Base-by-base conservation (phyloP, 2,888 invertebrate genomes). In the Drosophila dives region DNA sequence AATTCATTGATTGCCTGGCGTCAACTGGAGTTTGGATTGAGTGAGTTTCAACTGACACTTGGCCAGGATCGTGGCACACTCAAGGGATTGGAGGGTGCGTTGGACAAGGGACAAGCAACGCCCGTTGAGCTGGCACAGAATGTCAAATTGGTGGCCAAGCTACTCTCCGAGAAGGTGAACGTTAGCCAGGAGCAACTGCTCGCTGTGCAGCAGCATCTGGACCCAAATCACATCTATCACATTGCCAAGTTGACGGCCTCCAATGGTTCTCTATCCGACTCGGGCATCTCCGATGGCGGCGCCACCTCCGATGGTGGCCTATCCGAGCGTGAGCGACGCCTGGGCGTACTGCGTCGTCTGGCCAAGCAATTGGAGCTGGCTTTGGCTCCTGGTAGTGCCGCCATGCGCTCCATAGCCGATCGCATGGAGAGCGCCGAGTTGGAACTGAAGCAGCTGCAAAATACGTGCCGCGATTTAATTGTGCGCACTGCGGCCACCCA, bases 11-110 rank as follows among this genome's bases (percentile, higher is more conserved):
- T 94, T 80, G 95, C 95, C 36, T 96, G 96, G 96, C 95, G 95
- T 64, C 96, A 97, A 91, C 95, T 97, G 93, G 96, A 96, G 91
- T 94, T 94, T 69, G 96, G 97, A 12, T 93, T 97, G 64, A 95
- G 95, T 20, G 97, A 97, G 91, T 94, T 97, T 73, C 96, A 96
- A 89, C 95, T 95, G 59, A 97, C 96, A 34, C 93, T 97, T 59
- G 94, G 95, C 36, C 95, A 96, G 77, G 97, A 97, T 92, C 91
- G 93, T 53, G 93, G 93, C 70, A 93, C 93, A 11, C 76, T 93
- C 0, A 91, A 92, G 66, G 93, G 93, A 3, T 73, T 93, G 10
- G 93, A 93, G 67, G 93, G 93, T 36, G 93, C 93, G 0, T 68
- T 93, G 36, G 91, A 92, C 62, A 91, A 92, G 50, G 93, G 93